Evolutionary conservation across 2,113 vertebrate species (phyloP).

Genomic region (Glareola pratincola): DNA sequence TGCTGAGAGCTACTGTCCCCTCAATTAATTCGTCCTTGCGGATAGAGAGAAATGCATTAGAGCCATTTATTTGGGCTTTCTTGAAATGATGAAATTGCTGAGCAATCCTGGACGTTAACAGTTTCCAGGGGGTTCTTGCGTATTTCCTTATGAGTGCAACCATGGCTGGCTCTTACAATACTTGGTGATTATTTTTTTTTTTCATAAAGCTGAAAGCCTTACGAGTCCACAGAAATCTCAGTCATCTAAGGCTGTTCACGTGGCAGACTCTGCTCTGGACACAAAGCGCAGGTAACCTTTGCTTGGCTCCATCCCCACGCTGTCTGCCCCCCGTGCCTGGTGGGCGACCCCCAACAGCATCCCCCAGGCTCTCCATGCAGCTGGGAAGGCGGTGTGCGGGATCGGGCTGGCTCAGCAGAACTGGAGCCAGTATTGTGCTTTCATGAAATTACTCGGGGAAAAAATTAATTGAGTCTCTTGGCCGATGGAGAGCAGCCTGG

Average conservation of each 20-base stretch:
- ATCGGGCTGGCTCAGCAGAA: conserved; percentile 23
- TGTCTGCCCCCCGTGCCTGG: not conserved
- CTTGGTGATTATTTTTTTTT: not conserved
- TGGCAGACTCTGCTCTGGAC: not conserved
- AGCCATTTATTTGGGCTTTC: not conserved
- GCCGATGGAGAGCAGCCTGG: not conserved
- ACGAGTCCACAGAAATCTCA: not conserved
- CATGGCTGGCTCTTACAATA: not conserved
- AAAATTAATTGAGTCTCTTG: not conserved
- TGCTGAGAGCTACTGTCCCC: not conserved
- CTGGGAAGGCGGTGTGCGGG: not conserved
- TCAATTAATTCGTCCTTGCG: not conserved
- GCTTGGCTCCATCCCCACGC: not conserved
- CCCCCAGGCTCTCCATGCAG: not conserved
- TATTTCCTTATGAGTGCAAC: not conserved
- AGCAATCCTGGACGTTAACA: not conserved
- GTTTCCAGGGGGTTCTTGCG: not conserved
- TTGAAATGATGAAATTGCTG: not conserved
- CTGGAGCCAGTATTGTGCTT: conserved; percentile 19
- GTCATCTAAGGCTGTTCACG: not conserved
- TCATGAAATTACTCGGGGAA: not conserved
- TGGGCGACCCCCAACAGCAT: not conserved
- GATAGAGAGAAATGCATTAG: not conserved
- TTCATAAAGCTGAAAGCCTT: not conserved
- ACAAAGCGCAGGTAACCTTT: not conserved